A percentile compares a stretch with the other conserved stretches of the same genome.
Evolutionary conservation across 2,888 invertebrate species (phyloP).

Genomic region (Agonum fuliginosum): DNA sequence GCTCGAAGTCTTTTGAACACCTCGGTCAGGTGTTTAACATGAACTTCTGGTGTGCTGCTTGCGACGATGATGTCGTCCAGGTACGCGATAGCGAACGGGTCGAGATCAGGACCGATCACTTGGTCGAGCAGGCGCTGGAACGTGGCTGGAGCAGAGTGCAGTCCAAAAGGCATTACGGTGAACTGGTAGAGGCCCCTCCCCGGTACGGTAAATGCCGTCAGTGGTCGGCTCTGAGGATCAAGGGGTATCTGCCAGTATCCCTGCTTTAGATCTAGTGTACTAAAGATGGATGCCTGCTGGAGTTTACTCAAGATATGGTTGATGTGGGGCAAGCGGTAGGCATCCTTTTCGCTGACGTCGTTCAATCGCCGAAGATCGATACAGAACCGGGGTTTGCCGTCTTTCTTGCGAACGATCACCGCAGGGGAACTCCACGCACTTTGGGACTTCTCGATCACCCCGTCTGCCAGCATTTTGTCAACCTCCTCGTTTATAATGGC

Average conservation of each 20-base stretch:
- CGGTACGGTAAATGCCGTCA: constrained; percentile 66
- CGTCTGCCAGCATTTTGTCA: constrained; percentile 60
- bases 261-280: constrained; percentile 63
- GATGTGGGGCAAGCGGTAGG: constrained; percentile 65
- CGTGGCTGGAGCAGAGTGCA: constrained; percentile 65
- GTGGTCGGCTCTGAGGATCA: constrained; percentile 58
- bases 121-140: constrained; percentile 65
- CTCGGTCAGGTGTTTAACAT: constrained; percentile 52
- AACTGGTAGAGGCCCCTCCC: constrained; percentile 66
- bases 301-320: constrained; percentile 64
- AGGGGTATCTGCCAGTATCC: constrained; percentile 66
- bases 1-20: constrained; percentile 61
- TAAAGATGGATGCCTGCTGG: constrained; percentile 63
- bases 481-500: constrained; percentile 60
- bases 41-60: constrained; percentile 55
- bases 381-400: constrained; percentile 63
- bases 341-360: constrained; percentile 61
- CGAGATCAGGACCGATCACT: constrained; percentile 65
- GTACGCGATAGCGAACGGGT: constrained; percentile 62
- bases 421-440: no score
- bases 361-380: constrained; percentile 65
- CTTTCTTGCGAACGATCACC: no score
- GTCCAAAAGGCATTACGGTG: constrained; percentile 66
- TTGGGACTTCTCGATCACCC: constrained; percentile 60
- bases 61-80: constrained; percentile 64